Conservation (phyloP, 2,113 vertebrate genomes). For the Mixornis gularis region DNA sequence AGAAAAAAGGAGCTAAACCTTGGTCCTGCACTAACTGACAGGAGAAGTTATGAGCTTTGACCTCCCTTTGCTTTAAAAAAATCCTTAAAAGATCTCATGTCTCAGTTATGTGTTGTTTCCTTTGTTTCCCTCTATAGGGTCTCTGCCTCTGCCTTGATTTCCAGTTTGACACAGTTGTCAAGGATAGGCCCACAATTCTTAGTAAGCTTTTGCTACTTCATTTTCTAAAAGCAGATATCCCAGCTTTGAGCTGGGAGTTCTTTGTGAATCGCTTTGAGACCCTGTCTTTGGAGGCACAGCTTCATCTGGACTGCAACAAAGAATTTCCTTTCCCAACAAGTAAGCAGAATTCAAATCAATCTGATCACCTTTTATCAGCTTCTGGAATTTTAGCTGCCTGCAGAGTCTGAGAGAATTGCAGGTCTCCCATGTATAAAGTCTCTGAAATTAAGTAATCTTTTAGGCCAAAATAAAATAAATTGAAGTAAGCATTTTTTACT, state of each 20-base stretch:
- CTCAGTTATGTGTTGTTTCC: background rate
- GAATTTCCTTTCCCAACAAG: constrained; percentile 98
- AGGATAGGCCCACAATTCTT: constrained; percentile 93
- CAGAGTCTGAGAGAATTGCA: background rate
- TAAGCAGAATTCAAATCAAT: constrained; percentile 65
- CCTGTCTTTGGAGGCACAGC: constrained; percentile 94
- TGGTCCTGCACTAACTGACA: background rate
- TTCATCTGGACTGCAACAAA: constrained; percentile 98
- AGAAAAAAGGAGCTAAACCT: background rate
- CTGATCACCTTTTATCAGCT: background rate
- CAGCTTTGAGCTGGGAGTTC: constrained; percentile 98
- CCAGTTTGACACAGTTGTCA: constrained; percentile 97
- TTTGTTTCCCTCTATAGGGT: constrained; percentile 68
- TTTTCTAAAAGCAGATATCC: constrained; percentile 92
- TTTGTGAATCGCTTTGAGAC: constrained; percentile 99
- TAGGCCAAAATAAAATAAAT: background rate
- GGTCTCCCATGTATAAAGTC: background rate
- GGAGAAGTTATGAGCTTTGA: background rate
- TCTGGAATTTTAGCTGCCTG: background rate
- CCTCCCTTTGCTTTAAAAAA: background rate
- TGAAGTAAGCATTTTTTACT: background rate
- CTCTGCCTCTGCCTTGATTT: constrained; percentile 97
- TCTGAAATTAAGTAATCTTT: background rate
- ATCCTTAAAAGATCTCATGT: background rate
- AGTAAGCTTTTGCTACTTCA: constrained; percentile 95